Conservation (phyloP, 1,140 invertebrate genomes). For the Stenopsyche tienmushanensis region DNA sequence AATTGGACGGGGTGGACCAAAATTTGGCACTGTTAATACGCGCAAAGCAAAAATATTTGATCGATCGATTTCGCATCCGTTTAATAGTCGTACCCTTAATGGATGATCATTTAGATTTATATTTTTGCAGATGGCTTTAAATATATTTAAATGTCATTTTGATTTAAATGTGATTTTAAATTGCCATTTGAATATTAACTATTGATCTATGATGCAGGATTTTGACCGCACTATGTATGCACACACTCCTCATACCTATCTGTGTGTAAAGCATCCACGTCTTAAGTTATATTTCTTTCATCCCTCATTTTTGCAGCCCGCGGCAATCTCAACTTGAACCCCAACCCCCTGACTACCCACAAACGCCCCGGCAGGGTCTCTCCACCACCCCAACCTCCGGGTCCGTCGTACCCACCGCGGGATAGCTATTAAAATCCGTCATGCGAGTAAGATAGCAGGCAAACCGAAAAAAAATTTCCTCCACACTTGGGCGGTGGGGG, state of each 20-base stretch:
- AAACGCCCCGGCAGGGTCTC: neutral
- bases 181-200: too few relatives aligned
- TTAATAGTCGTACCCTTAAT: too few relatives aligned
- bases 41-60: too few relatives aligned
- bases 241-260: neutral
- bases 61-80: too few relatives aligned
- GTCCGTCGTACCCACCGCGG: conserved; percentile 47
- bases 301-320: conserved; percentile 61
- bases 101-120: too few relatives aligned
- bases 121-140: too few relatives aligned
- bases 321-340: conserved; percentile 59
- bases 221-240: too few relatives aligned
- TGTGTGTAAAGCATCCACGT: conserved; percentile 56
- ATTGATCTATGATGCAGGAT: too few relatives aligned
- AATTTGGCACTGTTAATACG: too few relatives aligned
- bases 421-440: conserved; percentile 43
- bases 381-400: conserved; percentile 41
- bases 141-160: too few relatives aligned
- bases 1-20: neutral
- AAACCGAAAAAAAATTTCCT: conserved; percentile 31
- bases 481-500: conserved; percentile 38
- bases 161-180: too few relatives aligned
- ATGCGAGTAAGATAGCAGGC: conserved; percentile 41
- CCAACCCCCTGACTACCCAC: conserved; percentile 46
- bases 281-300: conserved; percentile 62